phyloP scores from a whole-genome alignment of 2,797 vertebrate genomes.

The Thripadectes ignobilis region DNA sequence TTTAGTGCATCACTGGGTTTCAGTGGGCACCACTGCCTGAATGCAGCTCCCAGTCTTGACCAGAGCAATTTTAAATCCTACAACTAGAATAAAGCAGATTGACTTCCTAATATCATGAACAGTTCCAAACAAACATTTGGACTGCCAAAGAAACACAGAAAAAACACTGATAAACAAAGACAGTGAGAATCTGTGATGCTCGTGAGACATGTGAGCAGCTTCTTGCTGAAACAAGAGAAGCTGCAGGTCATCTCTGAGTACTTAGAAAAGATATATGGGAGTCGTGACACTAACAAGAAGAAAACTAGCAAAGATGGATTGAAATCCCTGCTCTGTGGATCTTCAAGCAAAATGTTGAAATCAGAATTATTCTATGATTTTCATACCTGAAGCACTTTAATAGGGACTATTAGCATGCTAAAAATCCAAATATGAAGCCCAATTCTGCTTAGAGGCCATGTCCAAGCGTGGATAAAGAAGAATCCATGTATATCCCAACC shows the following conservation, averaged over 20 bases:
- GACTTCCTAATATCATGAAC: slow-evolving; percentile 58
- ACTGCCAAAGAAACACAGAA: slow-evolving; percentile 21
- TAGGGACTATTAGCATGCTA: neutral
- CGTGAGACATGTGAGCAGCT: neutral
- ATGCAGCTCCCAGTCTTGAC: neutral
- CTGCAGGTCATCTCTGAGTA: neutral
- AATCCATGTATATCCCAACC: neutral
- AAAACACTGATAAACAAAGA: neutral
- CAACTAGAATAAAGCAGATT: slow-evolving; percentile 44
- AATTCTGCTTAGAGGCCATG: neutral
- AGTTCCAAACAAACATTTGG: slow-evolving; percentile 56
- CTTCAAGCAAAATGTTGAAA: slow-evolving; percentile 9
- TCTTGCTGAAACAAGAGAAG: neutral
- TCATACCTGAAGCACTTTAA: neutral
- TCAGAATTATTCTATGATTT: neutral
- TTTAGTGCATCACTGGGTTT: neutral
- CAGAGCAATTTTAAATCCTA: slow-evolving; percentile 22
- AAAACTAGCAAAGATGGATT: neutral
- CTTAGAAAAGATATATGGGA: neutral
- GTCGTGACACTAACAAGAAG: neutral
- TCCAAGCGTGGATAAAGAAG: neutral
- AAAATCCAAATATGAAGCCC: neutral
- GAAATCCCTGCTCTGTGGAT: neutral
- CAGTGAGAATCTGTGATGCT: neutral
- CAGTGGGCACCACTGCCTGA: neutral